Evolutionary conservation across 2,888 invertebrate genomes (phyloP).

Genomic region (Cantharis lateralis): DNA sequence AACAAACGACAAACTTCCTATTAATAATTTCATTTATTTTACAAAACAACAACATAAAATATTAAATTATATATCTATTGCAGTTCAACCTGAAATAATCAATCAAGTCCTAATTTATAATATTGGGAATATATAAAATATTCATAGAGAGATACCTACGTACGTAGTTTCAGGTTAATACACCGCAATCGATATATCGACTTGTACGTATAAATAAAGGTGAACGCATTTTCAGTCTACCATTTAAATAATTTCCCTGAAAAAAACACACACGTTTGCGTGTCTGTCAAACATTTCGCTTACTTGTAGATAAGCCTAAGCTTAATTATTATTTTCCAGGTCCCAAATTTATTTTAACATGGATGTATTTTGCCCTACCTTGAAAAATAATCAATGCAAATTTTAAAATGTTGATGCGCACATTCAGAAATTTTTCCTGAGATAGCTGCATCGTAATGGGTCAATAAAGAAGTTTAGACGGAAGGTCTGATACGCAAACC

Average conservation of each 20-base stretch:
- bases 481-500: neutral
- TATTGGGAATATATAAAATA: neutral
- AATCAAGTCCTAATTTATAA: neutral
- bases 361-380: neutral
- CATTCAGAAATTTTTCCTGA: neutral
- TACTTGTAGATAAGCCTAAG: neutral
- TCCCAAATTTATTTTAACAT: neutral
- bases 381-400: neutral
- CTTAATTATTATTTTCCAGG: neutral
- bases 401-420: neutral
- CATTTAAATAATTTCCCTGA: neutral
- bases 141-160: too few species aligned
- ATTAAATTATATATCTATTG: too few species aligned
- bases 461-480: neutral
- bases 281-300: neutral
- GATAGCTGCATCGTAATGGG: neutral
- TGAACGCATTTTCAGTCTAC: neutral
- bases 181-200: neutral
- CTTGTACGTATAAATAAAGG: neutral
- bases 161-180: neutral
- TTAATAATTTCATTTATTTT: too few species aligned
- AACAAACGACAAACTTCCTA: too few species aligned
- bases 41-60: too few species aligned
- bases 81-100: neutral
- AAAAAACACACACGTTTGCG: neutral